Evolutionary conservation across 2,797 vertebrate genomes (phyloP), one percentile per base, ranked within the genome.

Genomic region (Crotalus adamanteus): DNA sequence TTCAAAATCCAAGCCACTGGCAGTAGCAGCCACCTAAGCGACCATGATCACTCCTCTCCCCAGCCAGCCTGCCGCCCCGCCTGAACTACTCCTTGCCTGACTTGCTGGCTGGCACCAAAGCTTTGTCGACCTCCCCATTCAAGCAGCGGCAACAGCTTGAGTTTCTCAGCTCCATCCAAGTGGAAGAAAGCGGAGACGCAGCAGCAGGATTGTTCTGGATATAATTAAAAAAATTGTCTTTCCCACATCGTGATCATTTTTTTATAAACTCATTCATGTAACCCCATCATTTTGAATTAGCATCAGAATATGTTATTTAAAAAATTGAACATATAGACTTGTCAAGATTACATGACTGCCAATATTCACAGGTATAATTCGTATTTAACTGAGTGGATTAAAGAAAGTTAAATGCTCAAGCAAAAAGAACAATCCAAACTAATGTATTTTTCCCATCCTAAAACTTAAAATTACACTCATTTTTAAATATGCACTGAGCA

Each of bases 161-260:
- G 42, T 42, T 42, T 42, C 42, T 42, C 42, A 42, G 42, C 42
- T 42, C 42, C 42, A 42, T 42, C 42, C 42, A 42, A 42, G 47
- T 53, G 51, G 51, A 53, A 53, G 51, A 53, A 53, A 53, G 51
- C 1, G 1, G 51, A 53, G 1, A 53, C 1, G 51, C 7, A 53
- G 51, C 51, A 53, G 51, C 51, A 53, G 51, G 8, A 53, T 53
- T 93, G 57, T 73, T 60, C 78, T 63, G 61, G n/a, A 61, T 94
- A 1, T 55, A 91, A 69, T 91, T 51, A 69, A 85, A 90, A n/a
- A 86, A 87, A 88, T 90, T 59, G 94, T 96, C 31, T 86, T 60
- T 56, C 91, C 22, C 25, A 18, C 0, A 1, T 8, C 73, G 12
- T 51, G 25, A 37, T 86, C 73, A 61, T 51, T 90, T 4, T 63